Evolutionary conservation across 2,113 vertebrate species (phyloP).

Genomic region (Varanus komodoensis): DNA sequence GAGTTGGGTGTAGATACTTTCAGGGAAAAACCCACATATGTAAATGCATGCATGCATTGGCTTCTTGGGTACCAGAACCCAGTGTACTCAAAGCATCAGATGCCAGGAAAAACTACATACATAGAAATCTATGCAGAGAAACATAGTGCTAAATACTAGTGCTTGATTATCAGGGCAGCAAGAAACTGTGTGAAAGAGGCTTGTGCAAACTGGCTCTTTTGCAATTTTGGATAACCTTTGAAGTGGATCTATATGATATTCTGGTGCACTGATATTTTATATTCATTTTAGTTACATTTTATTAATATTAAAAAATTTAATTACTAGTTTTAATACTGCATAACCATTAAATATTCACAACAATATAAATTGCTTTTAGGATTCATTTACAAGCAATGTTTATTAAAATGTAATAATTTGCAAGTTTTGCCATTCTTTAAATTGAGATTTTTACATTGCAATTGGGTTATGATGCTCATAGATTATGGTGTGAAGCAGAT

Average conservation of each 20-base stretch:
- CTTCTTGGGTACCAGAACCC: neutral
- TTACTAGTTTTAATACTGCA: conserved; percentile 24
- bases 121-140: neutral
- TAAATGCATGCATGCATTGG: neutral
- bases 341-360: conserved; percentile 29
- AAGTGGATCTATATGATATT: neutral
- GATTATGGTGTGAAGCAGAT: conserved; percentile 42
- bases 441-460: conserved; percentile 44
- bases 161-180: neutral
- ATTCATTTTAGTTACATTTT: neutral
- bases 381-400: conserved; percentile 10
- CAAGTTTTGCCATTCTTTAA: neutral
- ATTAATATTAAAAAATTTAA: neutral
- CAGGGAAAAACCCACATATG: too few species aligned
- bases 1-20: too few species aligned
- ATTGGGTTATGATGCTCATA: conserved; percentile 22
- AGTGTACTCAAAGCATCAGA: neutral
- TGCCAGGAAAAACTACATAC: neutral
- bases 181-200: too few species aligned
- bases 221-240: neutral
- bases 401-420: conserved; percentile 12
- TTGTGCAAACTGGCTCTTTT: neutral
- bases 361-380: conserved; percentile 24
- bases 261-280: neutral
- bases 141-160: neutral